Evolutionary conservation across 2,113 vertebrate genomes (phyloP), one percentile per base, ranked within the genome.

Genomic region (Gnathonemus longibarbis): DNA sequence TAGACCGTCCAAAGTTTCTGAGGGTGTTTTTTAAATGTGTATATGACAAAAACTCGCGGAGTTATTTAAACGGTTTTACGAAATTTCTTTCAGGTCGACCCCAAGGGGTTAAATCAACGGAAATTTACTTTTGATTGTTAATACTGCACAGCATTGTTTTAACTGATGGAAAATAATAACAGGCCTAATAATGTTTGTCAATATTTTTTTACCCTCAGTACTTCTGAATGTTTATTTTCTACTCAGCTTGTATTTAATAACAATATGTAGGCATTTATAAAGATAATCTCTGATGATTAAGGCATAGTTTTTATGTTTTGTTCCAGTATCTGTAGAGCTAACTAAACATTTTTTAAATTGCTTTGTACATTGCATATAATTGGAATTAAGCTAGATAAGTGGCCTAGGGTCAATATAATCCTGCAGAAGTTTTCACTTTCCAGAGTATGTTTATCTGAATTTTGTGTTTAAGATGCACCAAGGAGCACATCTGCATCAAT

Each of bases 401-500:
- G 13, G 19, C 53, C 53, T 58, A 58, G 56, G 21, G 56, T 66
- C 10, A 3, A 27, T 66, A 39, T 80, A 42, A 80, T 39, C n/a
- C 35, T 80, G 74, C 35, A 80, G 42, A 80, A 1, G 53, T 5
- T 5, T 56, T 6, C 19, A 56, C 53, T 17, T 35, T 19, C 15
- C 31, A 80, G 4, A 31, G 17, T 21, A 48, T 70, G 58, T n/a
- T 46, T 56, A 56, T 74, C 39, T 88, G 45, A 62, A 17, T 10
- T 39, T 21, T 70, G 58, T 70, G 4, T 74, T 91, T 88, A 13
- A 96, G 96, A 95, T 84, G 89, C 95, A 86, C 96, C 95, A 48
- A 96, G 96, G 92, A 92, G 94, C 92, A 96, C 95, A 0, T 93
- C 70, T 84, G 93, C 95, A 91, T 62, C 94, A 45, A 45, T 94